Base-by-base conservation (phyloP, 2,888 invertebrate species). In the Leptothorax acervorum region DNA sequence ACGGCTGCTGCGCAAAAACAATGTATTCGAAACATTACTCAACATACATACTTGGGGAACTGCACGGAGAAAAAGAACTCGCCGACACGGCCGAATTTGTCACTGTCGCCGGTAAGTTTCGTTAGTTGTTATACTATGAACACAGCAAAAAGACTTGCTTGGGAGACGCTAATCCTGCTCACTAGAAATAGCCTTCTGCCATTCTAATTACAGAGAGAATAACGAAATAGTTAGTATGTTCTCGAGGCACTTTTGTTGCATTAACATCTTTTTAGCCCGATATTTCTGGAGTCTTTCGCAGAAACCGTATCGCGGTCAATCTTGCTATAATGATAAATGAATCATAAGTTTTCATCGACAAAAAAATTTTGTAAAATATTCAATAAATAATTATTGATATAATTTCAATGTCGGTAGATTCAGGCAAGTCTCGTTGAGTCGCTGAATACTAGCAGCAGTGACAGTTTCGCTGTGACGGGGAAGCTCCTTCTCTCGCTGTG, bases 1-100 rank as follows among this genome's bases (percentile, higher is more conserved):
- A 82, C 87, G 88, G 90, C 89, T 91, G 92, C 90, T 83, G 91
- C 90, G 86, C 89, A 86, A 90, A 81, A 89, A 87, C 91, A 89
- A 92, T 88, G 91, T 90, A 86, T 65, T 81, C 63, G 48, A 88
- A 74, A 83, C 85, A 88, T 88, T 88, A 89, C 51, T 91, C 85
- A 89, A 90, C 89, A 85, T 85, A 91, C 88, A 86, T 84, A 60
- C 83, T 92, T 86, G 83, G 66, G 31, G 31, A 89, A 91, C 87
- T 87, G 53, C 31, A 31, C 15, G 60, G 48, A 60, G 79, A 81
- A 79, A 73, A 73, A 48, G 79, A 81, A 81, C 28, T 60, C 53
- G 73, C 48, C 53, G 74, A 39, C 53, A 73, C 79, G 35, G 45
- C 42, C 68, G 48, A 66, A 81, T 81, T 60, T 73, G 73, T 81